Evolutionary conservation across 2,888 invertebrate species (phyloP).

Genomic region (Drosophila phalerata): DNA sequence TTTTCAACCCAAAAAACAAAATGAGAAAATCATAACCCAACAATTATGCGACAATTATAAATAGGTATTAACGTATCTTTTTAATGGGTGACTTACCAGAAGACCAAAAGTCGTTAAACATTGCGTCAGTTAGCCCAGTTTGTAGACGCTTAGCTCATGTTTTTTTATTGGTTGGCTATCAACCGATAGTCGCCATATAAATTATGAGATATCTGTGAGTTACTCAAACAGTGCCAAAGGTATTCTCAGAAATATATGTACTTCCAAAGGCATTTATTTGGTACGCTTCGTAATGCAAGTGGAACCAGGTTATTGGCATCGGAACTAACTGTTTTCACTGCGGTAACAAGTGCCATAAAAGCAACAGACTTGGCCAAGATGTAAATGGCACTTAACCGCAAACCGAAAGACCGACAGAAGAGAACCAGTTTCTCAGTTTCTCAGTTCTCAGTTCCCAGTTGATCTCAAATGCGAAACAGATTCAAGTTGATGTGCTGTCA

Average conservation of each 20-base stretch:
- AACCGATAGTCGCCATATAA: conserved; percentile 6
- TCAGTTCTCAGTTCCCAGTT: conserved; percentile 30
- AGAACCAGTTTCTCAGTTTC: conserved; percentile 62
- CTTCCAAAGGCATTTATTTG: not conserved
- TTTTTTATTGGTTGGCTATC: conserved; percentile 22
- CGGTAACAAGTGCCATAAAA: conserved; percentile 50
- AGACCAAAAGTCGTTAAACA: conserved; percentile 19
- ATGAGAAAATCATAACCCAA: not conserved
- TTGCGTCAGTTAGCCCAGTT: conserved; percentile 53
- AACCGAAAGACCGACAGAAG: conserved; percentile 23
- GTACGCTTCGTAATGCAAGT: conserved; percentile 6
- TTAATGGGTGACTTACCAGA: conserved; percentile 16
- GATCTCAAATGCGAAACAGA: conserved; percentile 34
- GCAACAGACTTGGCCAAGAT: conserved; percentile 25
- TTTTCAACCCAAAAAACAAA: not conserved
- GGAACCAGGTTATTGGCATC: conserved; percentile 69
- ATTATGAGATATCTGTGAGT: conserved; percentile 23
- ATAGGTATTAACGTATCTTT: conserved; percentile 8
- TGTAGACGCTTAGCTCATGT: conserved; percentile 39
- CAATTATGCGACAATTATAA: conserved; percentile 64
- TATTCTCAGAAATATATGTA: not conserved
- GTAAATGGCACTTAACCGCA: conserved; percentile 53
- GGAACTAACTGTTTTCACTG: conserved; percentile 70
- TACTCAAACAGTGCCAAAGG: not conserved
- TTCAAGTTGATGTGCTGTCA: conserved; percentile 23